Evolutionary conservation across 2,113 vertebrate species (phyloP).

Genomic region (Cacatua alba): DNA sequence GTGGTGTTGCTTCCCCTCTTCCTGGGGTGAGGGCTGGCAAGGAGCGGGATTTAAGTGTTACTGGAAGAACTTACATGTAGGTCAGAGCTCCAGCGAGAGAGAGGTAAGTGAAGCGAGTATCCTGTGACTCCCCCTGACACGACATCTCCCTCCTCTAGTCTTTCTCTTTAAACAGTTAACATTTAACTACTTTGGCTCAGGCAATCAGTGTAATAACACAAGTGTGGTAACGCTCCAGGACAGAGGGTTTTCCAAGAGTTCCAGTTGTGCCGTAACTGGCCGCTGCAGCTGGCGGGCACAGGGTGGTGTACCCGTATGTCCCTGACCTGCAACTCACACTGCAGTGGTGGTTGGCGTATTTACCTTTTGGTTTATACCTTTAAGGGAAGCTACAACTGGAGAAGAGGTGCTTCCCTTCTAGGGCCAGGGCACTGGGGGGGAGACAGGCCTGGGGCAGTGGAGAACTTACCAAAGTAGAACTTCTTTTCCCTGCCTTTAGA

Average conservation of each 20-base stretch:
- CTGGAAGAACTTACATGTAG: not conserved
- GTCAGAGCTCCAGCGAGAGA: not conserved
- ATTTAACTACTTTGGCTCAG: not conserved
- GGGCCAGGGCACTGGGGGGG: fast-evolving
- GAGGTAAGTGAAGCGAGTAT: not conserved
- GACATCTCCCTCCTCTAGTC: too few species aligned
- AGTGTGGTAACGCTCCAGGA: not conserved
- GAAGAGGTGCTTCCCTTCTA: not conserved
- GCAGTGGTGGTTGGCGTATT: not conserved
- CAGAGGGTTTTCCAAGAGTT: too few species aligned
- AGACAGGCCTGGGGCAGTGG: too few species aligned
- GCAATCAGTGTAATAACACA: not conserved
- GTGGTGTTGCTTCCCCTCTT: not conserved
- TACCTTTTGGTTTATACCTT: not conserved
- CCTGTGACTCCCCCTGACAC: not conserved
- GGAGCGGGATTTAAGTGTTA: not conserved
- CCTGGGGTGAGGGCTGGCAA: not conserved
- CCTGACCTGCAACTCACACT: not conserved
- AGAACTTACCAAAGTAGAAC: not conserved
- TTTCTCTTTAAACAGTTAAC: too few species aligned
- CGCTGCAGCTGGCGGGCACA: fast-evolving
- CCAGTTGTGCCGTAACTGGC: not conserved
- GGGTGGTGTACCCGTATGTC: fast-evolving
- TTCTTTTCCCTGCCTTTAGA: not conserved
- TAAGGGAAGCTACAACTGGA: not conserved